A percentile compares a stretch with the other conserved stretches of the same genome.
These are phyloP conservation scores for Carassius gibelio DNA, from an alignment of 2,113 vertebrate genomes.

Conservation along the genomic window DNA sequence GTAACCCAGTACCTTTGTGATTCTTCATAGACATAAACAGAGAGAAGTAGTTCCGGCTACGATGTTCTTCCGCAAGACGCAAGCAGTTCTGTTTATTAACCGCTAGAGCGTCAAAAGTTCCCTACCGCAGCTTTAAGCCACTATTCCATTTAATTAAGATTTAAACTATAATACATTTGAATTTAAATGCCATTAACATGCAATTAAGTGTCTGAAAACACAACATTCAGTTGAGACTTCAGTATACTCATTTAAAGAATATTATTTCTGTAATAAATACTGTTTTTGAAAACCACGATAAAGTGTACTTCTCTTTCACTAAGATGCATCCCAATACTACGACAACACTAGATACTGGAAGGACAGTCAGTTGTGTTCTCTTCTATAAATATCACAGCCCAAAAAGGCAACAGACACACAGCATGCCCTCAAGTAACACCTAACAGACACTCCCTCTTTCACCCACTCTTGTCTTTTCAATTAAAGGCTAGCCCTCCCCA, in stretches of 20 bases:
- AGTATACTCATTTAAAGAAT: not conserved
- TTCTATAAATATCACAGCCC: not conserved
- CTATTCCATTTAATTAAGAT: too few relatives aligned
- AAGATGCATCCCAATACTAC: not conserved
- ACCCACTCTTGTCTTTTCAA: conserved; percentile 43
- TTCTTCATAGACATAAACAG: too few relatives aligned
- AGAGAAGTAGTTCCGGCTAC: too few relatives aligned
- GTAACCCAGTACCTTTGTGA: too few relatives aligned
- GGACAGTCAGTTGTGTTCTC: not conserved
- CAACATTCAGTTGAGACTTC: not conserved
- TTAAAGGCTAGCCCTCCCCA: conserved; percentile 26
- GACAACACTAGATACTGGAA: not conserved
- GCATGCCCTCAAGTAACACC: not conserved
- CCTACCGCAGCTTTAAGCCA: too few relatives aligned
- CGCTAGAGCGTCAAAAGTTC: too few relatives aligned
- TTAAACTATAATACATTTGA: too few relatives aligned
- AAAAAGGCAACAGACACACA: not conserved
- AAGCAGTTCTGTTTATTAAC: too few relatives aligned
- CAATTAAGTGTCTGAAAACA: not conserved
- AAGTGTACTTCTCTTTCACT: not conserved
- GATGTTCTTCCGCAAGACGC: too few relatives aligned
- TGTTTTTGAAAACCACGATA: not conserved
- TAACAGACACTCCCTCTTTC: not conserved
- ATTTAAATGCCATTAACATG: not conserved
- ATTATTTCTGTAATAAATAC: not conserved